Conservation (phyloP, 2,113 vertebrate species). For the Motacilla alba region DNA sequence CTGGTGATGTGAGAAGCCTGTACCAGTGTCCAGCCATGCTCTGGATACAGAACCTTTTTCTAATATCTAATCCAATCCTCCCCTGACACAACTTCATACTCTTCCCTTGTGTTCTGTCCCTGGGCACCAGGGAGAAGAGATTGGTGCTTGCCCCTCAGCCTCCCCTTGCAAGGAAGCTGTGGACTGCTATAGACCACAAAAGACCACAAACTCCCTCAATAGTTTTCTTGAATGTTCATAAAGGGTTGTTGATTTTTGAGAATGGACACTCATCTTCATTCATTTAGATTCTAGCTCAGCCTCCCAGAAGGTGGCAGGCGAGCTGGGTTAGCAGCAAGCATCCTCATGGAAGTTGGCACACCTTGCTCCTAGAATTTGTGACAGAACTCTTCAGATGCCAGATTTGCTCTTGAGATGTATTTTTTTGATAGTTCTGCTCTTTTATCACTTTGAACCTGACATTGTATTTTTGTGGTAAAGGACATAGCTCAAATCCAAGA, state of each 20-base stretch:
- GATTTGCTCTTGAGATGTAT: not conserved
- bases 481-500: not conserved
- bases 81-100: not conserved
- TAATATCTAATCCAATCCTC: not conserved
- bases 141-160: not conserved
- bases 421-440: not conserved
- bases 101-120: not conserved
- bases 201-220: not conserved
- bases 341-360: accelerated
- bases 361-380: not conserved
- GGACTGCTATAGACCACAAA: accelerated
- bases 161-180: not conserved
- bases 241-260: not conserved
- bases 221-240: not conserved
- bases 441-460: not conserved
- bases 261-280: not conserved
- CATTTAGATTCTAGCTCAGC: not conserved
- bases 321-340: not conserved
- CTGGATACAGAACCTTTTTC: not conserved
- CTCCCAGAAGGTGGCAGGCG: accelerated
- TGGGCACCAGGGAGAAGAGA: not conserved
- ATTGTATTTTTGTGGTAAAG: not conserved
- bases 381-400: not conserved
- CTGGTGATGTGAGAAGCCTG: not conserved
- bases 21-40: not conserved